A percentile compares a stretch with the other conserved stretches of the same genome.
These are phyloP conservation scores for Setophaga kirtlandii DNA, from an alignment of 2,113 vertebrate genomes.

Conservation along the genomic window DNA sequence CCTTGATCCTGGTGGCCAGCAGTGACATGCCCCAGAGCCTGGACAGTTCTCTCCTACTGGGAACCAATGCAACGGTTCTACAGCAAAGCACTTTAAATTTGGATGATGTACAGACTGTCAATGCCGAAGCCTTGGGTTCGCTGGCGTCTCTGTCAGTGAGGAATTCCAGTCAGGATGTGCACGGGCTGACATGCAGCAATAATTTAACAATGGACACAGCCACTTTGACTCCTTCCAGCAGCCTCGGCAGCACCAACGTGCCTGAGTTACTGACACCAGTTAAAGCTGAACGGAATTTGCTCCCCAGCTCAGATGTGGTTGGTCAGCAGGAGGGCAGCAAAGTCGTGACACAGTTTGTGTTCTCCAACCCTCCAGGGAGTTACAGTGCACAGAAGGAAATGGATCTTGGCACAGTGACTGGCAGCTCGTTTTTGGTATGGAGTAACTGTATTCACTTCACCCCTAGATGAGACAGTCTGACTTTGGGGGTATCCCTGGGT, in stretches of 20 bases:
- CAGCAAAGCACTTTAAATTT: conserved; percentile 84
- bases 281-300: conserved; percentile 79
- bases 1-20: conserved; percentile 85
- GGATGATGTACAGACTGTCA: conserved; percentile 88
- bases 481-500: not conserved
- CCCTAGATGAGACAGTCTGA: not conserved
- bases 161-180: conserved; percentile 75
- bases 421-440: conserved; percentile 87
- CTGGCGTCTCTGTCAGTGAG: conserved; percentile 83
- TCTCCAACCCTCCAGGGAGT: conserved; percentile 76
- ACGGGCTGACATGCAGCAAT: conserved; percentile 79
- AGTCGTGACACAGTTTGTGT: conserved; percentile 82
- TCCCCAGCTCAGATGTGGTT: conserved; percentile 77
- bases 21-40: conserved; percentile 80
- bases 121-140: conserved; percentile 84
- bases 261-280: conserved; percentile 79
- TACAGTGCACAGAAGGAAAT: conserved; percentile 84
- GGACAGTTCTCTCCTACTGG: conserved; percentile 81
- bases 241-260: conserved; percentile 64
- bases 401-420: conserved; percentile 77
- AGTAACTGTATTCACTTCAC: conserved; percentile 1
- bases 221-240: conserved; percentile 72
- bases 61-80: conserved; percentile 76
- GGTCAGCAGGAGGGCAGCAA: conserved; percentile 80
- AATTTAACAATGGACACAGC: conserved; percentile 72